These are phyloP conservation scores for Gibbula magus DNA, from an alignment of 2,888 invertebrate species.

Conservation along the genomic window DNA sequence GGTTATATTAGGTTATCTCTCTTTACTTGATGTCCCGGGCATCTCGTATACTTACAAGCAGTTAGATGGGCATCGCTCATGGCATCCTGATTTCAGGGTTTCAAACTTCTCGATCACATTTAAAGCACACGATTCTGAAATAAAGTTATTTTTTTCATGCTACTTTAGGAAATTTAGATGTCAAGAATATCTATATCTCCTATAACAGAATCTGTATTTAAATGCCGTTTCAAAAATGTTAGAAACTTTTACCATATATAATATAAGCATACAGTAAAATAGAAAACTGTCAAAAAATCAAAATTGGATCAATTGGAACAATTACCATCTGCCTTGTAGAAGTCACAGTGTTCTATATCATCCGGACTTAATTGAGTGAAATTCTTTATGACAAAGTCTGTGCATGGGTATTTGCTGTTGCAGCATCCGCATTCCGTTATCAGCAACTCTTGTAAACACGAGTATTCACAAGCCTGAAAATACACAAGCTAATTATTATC, in stretches of 20 bases:
- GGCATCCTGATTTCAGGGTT: not conserved
- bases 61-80: not conserved
- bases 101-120: not conserved
- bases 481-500: not conserved
- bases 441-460: slow-evolving; percentile 22
- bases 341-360: not conserved
- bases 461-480: slow-evolving; percentile 19
- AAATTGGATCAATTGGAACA: too few relatives aligned
- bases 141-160: not conserved
- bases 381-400: not conserved
- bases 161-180: too few relatives aligned
- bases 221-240: too few relatives aligned
- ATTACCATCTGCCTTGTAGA: not conserved
- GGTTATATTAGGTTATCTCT: too few relatives aligned
- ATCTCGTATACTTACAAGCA: not conserved
- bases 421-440: slow-evolving; percentile 17
- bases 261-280: too few relatives aligned
- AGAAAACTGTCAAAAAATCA: too few relatives aligned
- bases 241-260: too few relatives aligned
- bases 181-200: too few relatives aligned
- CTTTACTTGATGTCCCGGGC: too few relatives aligned
- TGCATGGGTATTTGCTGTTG: slow-evolving; percentile 15
- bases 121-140: not conserved
- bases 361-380: not conserved
- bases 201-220: too few relatives aligned